phyloP scores from a whole-genome alignment of 2,888 invertebrate genomes.

The Nycteola revayana region DNA sequence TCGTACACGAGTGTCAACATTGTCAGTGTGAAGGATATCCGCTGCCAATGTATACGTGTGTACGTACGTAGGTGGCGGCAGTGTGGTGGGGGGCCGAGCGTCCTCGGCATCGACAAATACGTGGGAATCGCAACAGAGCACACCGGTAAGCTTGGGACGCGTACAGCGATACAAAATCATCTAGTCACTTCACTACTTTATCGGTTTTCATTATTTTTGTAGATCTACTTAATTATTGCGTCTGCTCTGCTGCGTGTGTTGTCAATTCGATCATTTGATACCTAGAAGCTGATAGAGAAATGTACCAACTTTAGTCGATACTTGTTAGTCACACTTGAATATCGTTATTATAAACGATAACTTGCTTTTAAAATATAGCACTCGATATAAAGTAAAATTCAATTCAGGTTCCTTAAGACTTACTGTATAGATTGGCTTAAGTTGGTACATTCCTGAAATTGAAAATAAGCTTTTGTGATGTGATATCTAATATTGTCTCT shows the following conservation, averaged over 20 bases:
- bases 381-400: no score
- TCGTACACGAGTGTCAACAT: slow-evolving; percentile 18
- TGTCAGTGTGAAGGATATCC: slow-evolving; percentile 38
- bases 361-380: no score
- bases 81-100: slow-evolving; percentile 67
- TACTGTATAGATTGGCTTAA: no score
- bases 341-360: no score
- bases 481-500: slow-evolving; percentile 65
- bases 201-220: slow-evolving; percentile 76
- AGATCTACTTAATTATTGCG: slow-evolving; percentile 70
- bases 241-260: slow-evolving; percentile 81
- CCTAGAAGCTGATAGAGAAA: slow-evolving; percentile 72
- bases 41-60: slow-evolving; percentile 66
- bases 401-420: no score
- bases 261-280: slow-evolving; percentile 70
- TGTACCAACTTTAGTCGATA: slow-evolving; percentile 68
- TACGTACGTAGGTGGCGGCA: slow-evolving; percentile 78
- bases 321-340: no score
- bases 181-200: slow-evolving; percentile 67
- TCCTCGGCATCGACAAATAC: slow-evolving; percentile 60
- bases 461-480: slow-evolving; percentile 78
- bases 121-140: slow-evolving; percentile 72
- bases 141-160: slow-evolving; percentile 75
- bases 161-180: slow-evolving; percentile 58
- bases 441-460: slow-evolving; percentile 72